These are phyloP conservation scores for Thysanoteuthis rhombus DNA, from an alignment of 2,888 invertebrate species.

Conservation along the genomic window DNA sequence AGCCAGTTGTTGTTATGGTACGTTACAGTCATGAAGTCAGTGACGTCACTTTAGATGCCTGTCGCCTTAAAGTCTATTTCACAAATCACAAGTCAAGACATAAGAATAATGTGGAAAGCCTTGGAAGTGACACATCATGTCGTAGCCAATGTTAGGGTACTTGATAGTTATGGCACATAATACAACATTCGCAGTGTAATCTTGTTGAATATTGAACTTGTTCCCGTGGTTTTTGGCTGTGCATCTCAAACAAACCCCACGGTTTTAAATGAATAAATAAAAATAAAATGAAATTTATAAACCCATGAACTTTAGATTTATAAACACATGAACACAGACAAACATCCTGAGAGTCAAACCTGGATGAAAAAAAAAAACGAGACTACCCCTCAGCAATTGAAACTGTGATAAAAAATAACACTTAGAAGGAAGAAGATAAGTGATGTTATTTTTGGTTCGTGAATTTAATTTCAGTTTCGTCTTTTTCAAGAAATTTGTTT, in stretches of 20 bases:
- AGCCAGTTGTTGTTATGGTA: too few relatives aligned
- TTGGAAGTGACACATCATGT: too few relatives aligned
- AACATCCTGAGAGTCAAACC: neutral
- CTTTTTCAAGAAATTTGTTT: too few relatives aligned
- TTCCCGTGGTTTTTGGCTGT: neutral
- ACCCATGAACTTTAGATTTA: too few relatives aligned
- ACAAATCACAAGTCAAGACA: too few relatives aligned
- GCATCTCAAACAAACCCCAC: neutral
- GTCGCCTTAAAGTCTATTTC: too few relatives aligned
- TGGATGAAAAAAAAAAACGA: neutral
- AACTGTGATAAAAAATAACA: neutral
- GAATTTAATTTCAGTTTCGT: neutral
- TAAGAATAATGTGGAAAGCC: too few relatives aligned
- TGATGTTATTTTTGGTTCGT: neutral
- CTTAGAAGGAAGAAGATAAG: neutral
- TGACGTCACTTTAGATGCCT: too few relatives aligned
- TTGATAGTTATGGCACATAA: too few relatives aligned
- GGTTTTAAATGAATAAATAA: neutral
- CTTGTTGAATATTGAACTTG: neutral
- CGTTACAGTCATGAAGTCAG: too few relatives aligned
- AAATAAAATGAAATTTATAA: neutral
- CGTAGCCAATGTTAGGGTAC: too few relatives aligned
- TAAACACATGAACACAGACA: neutral
- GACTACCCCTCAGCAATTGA: neutral
- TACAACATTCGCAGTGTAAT: too few relatives aligned